Conservation (phyloP, 2,797 vertebrate genomes). For the Hephaestus fuliginosus region DNA sequence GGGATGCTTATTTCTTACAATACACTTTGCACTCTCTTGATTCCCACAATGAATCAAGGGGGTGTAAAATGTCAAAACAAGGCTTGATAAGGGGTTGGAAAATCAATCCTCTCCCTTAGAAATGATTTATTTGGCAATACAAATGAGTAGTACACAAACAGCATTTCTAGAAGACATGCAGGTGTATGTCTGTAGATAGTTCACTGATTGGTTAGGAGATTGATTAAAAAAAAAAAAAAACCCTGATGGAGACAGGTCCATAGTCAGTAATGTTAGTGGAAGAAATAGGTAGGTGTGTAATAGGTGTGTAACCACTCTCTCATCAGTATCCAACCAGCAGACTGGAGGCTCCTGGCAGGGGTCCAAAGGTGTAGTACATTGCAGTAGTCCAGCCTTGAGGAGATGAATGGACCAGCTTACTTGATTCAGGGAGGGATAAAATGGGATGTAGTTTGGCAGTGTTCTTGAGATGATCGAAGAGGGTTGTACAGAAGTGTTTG, state of each 20-base stretch:
- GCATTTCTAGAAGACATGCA: not conserved
- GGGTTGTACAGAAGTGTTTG: conserved; percentile 11
- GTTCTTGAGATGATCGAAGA: conserved; percentile 16
- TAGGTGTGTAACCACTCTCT: conserved; percentile 20
- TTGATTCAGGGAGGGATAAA: conserved; percentile 16
- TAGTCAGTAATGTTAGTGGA: conserved; percentile 4
- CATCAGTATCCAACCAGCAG: conserved; percentile 48
- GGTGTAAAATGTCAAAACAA: conserved; percentile 8
- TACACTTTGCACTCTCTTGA: not conserved
- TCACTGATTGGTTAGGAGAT: not conserved
- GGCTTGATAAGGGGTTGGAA: conserved; percentile 3
- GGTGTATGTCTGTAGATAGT: conserved; percentile 10
- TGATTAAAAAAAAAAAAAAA: not conserved
- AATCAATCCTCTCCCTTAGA: conserved; percentile 4
- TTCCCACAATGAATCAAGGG: not conserved
- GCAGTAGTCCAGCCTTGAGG: conserved; percentile 27
- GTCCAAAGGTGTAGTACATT: conserved; percentile 21
- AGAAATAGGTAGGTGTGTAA: conserved; percentile 17
- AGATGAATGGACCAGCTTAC: conserved; percentile 40
- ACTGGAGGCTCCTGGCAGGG: conserved; percentile 34
- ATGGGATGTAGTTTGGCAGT: conserved; percentile 6
- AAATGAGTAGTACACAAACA: conserved; percentile 2
- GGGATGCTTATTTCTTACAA: not conserved
- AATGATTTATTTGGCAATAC: not conserved
- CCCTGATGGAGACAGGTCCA: not conserved